Evolutionary conservation across 1,140 invertebrate genomes (phyloP), one percentile per base, ranked within the genome.

Genomic region (Papilio aristodemus): DNA sequence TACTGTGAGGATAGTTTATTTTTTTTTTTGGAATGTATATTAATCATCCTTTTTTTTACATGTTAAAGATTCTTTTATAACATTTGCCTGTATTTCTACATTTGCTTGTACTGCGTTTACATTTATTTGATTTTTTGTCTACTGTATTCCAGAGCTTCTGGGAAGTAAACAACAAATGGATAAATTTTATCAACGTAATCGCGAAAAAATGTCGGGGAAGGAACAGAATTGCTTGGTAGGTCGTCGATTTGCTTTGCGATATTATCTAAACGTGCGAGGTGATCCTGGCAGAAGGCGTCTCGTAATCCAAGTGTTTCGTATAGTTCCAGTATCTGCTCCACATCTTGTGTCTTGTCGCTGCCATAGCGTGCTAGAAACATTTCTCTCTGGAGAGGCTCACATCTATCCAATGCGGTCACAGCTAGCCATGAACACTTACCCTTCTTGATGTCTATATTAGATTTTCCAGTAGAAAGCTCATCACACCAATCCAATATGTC

Each of bases 351-450:
- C 77, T 97, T 93, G 9, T 93, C 72, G 11, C 85, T 86, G 0
- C 95, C 96, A 84, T 97, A 98, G 81, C 94, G 94, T 58, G 95
- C 93, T 92, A 95, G 87, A 72, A 98, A 91, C 43, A 95, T 86
- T 74, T 93, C 87, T 74, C 91, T 91, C 82, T 98, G 97, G 36
- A 93, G 86, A 0, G 92, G 79, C 75, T 92, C 94, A 59, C 93
- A 95, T 69, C 92, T 92, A 82, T 96, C 93, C 11, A 98, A 83
- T 10, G 97, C 96, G 39, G 95, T 93, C 4, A 97, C 95, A 3
- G 95, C 93, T 13, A 98, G 85, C 97, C 98, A 98, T 7, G 96
- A 94, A 86, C 97, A 99, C 92, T 98, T 99, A 22, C 96, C 96
- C 80, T 98, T 96, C 82, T 95, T 92, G 67, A 98, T 98, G 80